A percentile compares a stretch with the other conserved stretches of the same genome.
Evolutionary conservation across 2,797 vertebrate species (phyloP).

Genomic region (Capromys pilorides): DNA sequence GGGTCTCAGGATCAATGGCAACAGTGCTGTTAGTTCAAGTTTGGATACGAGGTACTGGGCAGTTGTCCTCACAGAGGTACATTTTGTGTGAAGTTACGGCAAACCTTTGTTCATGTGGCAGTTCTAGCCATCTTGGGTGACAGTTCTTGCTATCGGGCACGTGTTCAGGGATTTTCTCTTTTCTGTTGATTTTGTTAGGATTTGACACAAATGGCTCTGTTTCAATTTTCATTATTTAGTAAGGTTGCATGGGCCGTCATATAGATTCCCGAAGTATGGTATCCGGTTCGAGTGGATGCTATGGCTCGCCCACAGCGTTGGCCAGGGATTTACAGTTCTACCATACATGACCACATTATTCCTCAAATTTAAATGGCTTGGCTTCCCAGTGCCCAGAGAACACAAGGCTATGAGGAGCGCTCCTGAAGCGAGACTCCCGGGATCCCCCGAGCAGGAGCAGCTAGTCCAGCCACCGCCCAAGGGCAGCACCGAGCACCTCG

Average conservation of each 20-base stretch:
- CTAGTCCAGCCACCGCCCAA: neutral
- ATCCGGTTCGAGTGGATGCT: neutral
- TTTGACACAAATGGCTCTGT: neutral
- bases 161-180: rapidly evolving
- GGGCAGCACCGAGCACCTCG: neutral
- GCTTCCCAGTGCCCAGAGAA: neutral
- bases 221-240: neutral
- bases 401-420: neutral
- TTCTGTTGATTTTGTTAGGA: neutral
- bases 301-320: neutral
- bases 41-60: neutral
- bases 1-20: neutral
- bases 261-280: neutral
- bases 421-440: neutral
- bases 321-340: neutral
- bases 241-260: rapidly evolving
- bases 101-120: neutral
- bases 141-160: neutral
- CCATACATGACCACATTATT: neutral
- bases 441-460: neutral
- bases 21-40: too few relatives aligned
- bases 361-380: neutral
- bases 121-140: neutral
- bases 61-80: neutral
- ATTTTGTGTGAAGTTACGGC: neutral